Evolutionary conservation across 2,888 invertebrate genomes (phyloP).

Genomic region (Bruchidius siliquastri): DNA sequence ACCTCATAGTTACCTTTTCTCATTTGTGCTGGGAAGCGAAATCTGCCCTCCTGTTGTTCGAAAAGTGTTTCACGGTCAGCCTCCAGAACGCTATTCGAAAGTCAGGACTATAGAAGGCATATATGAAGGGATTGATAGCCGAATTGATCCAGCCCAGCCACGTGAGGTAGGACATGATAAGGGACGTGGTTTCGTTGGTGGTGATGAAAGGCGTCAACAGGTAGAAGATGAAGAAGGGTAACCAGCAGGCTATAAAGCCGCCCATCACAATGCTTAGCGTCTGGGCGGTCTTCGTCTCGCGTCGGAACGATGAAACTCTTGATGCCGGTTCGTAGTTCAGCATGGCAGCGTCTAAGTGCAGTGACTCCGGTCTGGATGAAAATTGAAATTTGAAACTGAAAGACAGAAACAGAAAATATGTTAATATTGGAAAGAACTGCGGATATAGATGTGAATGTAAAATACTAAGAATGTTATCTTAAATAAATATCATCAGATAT

Average conservation of each 20-base stretch:
- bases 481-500: too few species aligned
- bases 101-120: constrained; percentile 84
- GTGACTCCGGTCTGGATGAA: constrained; percentile 49
- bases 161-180: constrained; percentile 70
- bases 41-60: constrained; percentile 44
- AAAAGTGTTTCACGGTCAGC: constrained; percentile 67
- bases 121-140: constrained; percentile 86
- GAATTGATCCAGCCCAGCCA: constrained; percentile 91
- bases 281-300: constrained; percentile 85
- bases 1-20: constrained; percentile 1
- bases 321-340: constrained; percentile 50
- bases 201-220: constrained; percentile 74
- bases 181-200: constrained; percentile 50
- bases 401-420: background rate
- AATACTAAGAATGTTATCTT: too few species aligned
- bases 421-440: too few species aligned
- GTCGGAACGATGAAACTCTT: constrained; percentile 63
- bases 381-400: background rate
- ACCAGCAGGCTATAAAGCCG: constrained; percentile 83
- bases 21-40: constrained; percentile 44
- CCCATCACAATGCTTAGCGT: constrained; percentile 83
- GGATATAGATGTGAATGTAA: too few species aligned
- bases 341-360: constrained; percentile 52
- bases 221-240: constrained; percentile 82
- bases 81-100: constrained; percentile 84